Evolutionary conservation across 2,797 vertebrate species (phyloP).

Genomic region (Rhinogobio ventralis): DNA sequence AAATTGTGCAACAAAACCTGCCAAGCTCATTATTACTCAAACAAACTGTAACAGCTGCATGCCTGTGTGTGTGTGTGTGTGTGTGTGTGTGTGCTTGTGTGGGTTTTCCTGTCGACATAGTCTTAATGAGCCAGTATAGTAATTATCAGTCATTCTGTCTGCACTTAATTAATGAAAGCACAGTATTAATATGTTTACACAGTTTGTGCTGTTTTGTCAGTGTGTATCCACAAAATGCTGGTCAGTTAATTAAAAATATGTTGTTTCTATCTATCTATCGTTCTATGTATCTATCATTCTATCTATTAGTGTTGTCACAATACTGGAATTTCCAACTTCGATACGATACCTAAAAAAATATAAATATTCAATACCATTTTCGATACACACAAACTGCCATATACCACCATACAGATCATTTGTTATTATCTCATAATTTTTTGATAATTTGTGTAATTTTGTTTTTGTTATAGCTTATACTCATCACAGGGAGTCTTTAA

Average conservation of each 20-base stretch:
- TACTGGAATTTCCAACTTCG: too few relatives aligned
- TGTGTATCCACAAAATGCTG: constrained; percentile 21
- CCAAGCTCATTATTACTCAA: constrained; percentile 72
- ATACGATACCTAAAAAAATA: too few relatives aligned
- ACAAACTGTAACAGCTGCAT: constrained; percentile 73
- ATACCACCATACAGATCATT: too few relatives aligned
- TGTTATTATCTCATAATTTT: too few relatives aligned
- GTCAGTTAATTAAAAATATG: constrained; percentile 62
- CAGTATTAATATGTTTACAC: constrained; percentile 70
- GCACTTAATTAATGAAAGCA: constrained; percentile 73
- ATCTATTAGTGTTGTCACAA: not conserved
- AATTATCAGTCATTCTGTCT: constrained; percentile 79
- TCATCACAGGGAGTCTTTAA: too few relatives aligned
- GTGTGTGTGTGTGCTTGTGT: constrained; percentile 9
- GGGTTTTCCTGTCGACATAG: constrained; percentile 67
- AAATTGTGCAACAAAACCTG: constrained; percentile 72
- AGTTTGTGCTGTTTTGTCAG: constrained; percentile 18
- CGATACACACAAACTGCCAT: too few relatives aligned
- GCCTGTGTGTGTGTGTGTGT: constrained; percentile 66
- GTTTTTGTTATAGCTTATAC: too few relatives aligned
- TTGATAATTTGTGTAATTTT: too few relatives aligned
- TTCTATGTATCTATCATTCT: constrained; percentile 24
- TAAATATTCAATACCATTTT: too few relatives aligned
- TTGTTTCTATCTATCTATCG: not conserved
- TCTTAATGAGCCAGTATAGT: constrained; percentile 75